A percentile compares a stretch with the other conserved stretches of the same genome.
phyloP scores from a whole-genome alignment of 2,888 invertebrate genomes.

The Chrysomela aeneicollis region DNA sequence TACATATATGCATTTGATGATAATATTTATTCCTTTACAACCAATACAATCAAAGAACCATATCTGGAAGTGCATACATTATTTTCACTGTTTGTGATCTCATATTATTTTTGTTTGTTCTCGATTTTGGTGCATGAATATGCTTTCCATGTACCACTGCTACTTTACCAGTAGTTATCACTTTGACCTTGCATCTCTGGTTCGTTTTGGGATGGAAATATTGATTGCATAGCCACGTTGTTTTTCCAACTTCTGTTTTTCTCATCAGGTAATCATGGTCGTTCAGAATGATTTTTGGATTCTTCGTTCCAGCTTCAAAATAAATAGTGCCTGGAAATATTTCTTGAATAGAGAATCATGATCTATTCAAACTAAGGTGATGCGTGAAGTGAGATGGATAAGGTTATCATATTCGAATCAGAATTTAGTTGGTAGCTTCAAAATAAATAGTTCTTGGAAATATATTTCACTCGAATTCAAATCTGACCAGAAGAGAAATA shows the following conservation, averaged over 20 bases:
- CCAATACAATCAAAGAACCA: background rate
- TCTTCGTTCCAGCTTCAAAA: slow-evolving; percentile 46
- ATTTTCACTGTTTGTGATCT: slow-evolving; percentile 35
- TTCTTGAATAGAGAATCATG: no score
- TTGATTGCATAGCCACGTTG: slow-evolving; percentile 46
- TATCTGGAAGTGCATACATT: background rate
- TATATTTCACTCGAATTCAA: no score
- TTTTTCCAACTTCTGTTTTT: slow-evolving; percentile 34
- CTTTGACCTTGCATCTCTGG: slow-evolving; percentile 43
- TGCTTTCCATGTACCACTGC: slow-evolving; percentile 38
- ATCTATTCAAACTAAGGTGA: no score
- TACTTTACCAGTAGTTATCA: slow-evolving; percentile 39
- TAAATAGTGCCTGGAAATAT: slow-evolving; percentile 45
- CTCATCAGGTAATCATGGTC: slow-evolving; percentile 43
- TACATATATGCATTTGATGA: no score
- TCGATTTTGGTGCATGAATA: slow-evolving; percentile 41
- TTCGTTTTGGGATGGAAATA: slow-evolving; percentile 42
- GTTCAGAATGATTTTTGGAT: slow-evolving; percentile 46
- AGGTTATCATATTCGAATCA: no score
- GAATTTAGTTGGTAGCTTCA: no score
- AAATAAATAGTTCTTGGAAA: no score
- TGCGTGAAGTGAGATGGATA: no score
- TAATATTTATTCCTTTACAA: no score
- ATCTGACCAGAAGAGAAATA: no score
- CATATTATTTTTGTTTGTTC: slow-evolving; percentile 32